Conservation (phyloP, 2,797 vertebrate species). For the Gambusia yucatana region DNA sequence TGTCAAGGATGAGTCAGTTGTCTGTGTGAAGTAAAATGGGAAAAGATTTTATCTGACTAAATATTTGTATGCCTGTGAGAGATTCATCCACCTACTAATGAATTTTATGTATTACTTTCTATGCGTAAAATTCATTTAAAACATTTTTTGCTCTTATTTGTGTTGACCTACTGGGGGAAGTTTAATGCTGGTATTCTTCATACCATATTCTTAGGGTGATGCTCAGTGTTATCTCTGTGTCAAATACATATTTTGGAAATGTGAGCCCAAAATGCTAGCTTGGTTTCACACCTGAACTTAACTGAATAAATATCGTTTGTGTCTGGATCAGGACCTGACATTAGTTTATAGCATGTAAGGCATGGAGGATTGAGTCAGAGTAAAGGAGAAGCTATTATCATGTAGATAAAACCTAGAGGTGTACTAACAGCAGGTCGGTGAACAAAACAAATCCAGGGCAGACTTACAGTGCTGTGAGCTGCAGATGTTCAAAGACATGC, state of each 20-base stretch:
- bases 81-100: no score
- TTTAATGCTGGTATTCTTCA: not conserved
- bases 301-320: no score
- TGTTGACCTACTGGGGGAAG: no score
- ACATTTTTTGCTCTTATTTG: no score
- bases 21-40: not conserved
- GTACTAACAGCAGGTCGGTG: not conserved
- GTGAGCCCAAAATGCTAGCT: not conserved
- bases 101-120: no score
- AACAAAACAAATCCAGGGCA: not conserved
- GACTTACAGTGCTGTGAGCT: slow-evolving; percentile 72
- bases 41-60: no score
- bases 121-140: no score
- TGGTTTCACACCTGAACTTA: no score
- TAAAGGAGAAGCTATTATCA: not conserved
- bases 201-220: not conserved
- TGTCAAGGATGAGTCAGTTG: not conserved
- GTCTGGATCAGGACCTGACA: no score
- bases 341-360: no score
- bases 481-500: slow-evolving; percentile 68
- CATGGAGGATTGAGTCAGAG: no score
- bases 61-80: no score
- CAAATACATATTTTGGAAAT: not conserved
- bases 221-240: not conserved
- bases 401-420: not conserved